A percentile compares a stretch with the other conserved stretches of the same genome.
Evolutionary conservation across 2,888 invertebrate genomes (phyloP).

Genomic region (Phyllotreta cruciferae): DNA sequence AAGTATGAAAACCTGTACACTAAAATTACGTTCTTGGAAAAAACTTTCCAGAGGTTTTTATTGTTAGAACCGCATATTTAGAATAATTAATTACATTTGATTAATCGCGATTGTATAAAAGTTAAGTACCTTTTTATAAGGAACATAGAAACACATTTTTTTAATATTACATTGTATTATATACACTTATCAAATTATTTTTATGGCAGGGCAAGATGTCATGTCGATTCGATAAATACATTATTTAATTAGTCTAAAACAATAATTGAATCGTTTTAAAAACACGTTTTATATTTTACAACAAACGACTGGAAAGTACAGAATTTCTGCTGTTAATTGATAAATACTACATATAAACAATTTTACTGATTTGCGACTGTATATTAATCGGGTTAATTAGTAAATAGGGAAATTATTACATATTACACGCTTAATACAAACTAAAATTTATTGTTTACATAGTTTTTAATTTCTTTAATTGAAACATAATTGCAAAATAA

Average conservation of each 20-base stretch:
- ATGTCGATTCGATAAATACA: constrained; percentile 8
- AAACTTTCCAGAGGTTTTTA: too few species aligned
- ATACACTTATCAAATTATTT: constrained; percentile 7
- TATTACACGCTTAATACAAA: not conserved
- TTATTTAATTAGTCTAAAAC: constrained; percentile 10
- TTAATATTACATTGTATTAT: too few species aligned
- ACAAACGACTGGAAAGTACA: constrained; percentile 3
- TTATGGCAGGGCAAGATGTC: constrained; percentile 10
- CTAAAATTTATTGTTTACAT: not conserved
- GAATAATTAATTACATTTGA: too few species aligned
- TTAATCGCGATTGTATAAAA: too few species aligned
- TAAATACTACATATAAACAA: too few species aligned
- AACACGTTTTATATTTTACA: not conserved
- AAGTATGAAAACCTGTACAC: too few species aligned
- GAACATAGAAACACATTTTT: too few species aligned
- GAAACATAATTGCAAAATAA: not conserved
- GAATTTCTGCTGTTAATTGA: not conserved
- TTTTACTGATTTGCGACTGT: too few species aligned
- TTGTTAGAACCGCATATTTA: too few species aligned
- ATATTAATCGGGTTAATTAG: too few species aligned
- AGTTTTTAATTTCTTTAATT: not conserved
- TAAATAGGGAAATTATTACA: not conserved
- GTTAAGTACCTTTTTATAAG: too few species aligned
- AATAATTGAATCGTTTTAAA: not conserved
- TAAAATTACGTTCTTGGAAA: too few species aligned